Evolutionary conservation across 2,113 vertebrate genomes (phyloP).

Genomic region (Anguilla japonica): DNA sequence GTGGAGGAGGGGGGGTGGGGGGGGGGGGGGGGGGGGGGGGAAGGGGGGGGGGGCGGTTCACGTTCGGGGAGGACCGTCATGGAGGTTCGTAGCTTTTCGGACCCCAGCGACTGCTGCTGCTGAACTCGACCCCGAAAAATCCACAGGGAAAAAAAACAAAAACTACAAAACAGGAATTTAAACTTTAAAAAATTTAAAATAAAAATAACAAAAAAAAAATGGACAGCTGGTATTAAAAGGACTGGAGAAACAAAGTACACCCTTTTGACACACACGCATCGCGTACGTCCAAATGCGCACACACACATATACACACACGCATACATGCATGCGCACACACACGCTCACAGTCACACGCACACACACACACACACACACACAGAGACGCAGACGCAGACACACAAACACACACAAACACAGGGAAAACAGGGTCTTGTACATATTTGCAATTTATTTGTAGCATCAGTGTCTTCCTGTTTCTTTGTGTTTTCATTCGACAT

Average conservation of each 20-base stretch:
- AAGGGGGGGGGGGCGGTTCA: not conserved
- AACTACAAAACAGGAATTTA: constrained; percentile 2
- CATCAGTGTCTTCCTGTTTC: constrained; percentile 94
- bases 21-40: constrained; percentile 46
- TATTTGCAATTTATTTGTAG: constrained; percentile 97
- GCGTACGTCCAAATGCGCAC: not conserved
- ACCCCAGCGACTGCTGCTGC: constrained; percentile 82
- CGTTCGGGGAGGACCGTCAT: not conserved
- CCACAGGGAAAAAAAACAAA: constrained; percentile 59
- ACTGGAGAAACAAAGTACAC: constrained; percentile 59
- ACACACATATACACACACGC: constrained; percentile 56
- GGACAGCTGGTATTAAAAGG: constrained; percentile 44
- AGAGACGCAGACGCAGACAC: constrained; percentile 44
- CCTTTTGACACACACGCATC: constrained; percentile 32
- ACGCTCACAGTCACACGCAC: too few species aligned
- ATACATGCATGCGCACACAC: too few species aligned
- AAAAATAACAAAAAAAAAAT: constrained; percentile 6
- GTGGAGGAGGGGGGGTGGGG: constrained; percentile 11
- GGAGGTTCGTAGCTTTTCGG: constrained; percentile 72
- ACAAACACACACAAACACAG: constrained; percentile 66
- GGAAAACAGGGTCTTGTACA: constrained; percentile 99
- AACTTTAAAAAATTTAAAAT: not conserved
- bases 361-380: constrained; percentile 31
- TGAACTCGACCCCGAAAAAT: constrained; percentile 79
- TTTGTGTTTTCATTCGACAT: constrained; percentile 63